These are phyloP conservation scores for Calidris pugnax DNA, from an alignment of 2,113 vertebrate genomes.

Conservation along the genomic window DNA sequence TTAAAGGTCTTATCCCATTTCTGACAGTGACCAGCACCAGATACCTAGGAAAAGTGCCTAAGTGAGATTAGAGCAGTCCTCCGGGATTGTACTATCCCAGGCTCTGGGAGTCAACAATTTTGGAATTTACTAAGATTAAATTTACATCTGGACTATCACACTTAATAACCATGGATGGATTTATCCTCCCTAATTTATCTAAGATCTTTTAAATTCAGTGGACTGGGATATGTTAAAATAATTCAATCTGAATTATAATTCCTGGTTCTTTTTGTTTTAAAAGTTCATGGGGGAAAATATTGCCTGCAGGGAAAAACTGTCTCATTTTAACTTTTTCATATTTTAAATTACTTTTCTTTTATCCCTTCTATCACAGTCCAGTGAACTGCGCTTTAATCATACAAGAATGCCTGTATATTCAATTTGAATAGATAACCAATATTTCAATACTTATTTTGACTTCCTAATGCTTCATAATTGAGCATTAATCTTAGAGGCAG, in stretches of 20 bases:
- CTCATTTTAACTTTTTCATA: background rate
- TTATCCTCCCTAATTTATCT: background rate
- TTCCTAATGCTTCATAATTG: background rate
- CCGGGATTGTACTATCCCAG: background rate
- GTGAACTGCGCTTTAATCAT: background rate
- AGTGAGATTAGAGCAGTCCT: background rate
- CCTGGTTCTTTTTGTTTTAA: background rate
- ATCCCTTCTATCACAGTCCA: background rate
- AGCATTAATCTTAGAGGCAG: background rate
- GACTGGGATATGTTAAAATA: background rate
- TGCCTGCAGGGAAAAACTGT: background rate
- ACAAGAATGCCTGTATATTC: background rate
- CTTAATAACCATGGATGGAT: background rate
- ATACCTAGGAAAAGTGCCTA: background rate
- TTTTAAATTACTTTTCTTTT: background rate
- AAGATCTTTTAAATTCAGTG: background rate
- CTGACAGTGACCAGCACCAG: background rate
- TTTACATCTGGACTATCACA: background rate
- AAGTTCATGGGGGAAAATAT: background rate
- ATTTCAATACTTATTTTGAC: background rate
- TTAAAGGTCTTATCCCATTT: background rate
- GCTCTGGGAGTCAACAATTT: background rate
- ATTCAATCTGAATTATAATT: background rate
- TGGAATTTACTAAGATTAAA: background rate
- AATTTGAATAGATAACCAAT: background rate